Conservation (phyloP, 2,797 vertebrate genomes). For the Melanitta fusca region DNA sequence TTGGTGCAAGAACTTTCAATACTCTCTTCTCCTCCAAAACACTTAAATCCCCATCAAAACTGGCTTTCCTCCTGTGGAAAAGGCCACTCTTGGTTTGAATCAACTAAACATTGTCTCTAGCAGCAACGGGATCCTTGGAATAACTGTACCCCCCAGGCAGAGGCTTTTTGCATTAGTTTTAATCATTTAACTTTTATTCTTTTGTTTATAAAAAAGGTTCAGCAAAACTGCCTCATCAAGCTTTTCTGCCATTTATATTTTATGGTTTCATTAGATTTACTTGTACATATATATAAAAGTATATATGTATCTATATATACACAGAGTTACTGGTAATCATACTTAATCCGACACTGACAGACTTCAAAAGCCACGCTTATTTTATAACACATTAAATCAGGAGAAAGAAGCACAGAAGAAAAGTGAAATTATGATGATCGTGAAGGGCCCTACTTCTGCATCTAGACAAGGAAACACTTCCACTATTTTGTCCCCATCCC, state of each 20-base stretch:
- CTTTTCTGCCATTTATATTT: neutral
- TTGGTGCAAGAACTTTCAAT: neutral
- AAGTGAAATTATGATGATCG: neutral
- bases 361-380: neutral
- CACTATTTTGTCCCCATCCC: neutral
- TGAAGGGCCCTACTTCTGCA: neutral
- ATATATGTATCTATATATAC: no score
- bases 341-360: neutral
- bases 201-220: neutral
- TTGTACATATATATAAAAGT: neutral
- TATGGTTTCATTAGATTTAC: rapidly evolving
- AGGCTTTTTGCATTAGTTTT: neutral
- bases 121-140: neutral
- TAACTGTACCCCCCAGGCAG: neutral
- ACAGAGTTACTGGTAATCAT: neutral
- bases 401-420: neutral
- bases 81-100: neutral
- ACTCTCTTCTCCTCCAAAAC: neutral
- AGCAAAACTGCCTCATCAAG: rapidly evolving
- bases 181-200: neutral
- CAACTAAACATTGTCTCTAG: neutral
- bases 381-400: neutral
- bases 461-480: neutral
- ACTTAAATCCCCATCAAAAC: neutral
- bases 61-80: rapidly evolving